Evolutionary conservation across 2,797 vertebrate species (phyloP).

Genomic region (Monodelphis domestica): DNA sequence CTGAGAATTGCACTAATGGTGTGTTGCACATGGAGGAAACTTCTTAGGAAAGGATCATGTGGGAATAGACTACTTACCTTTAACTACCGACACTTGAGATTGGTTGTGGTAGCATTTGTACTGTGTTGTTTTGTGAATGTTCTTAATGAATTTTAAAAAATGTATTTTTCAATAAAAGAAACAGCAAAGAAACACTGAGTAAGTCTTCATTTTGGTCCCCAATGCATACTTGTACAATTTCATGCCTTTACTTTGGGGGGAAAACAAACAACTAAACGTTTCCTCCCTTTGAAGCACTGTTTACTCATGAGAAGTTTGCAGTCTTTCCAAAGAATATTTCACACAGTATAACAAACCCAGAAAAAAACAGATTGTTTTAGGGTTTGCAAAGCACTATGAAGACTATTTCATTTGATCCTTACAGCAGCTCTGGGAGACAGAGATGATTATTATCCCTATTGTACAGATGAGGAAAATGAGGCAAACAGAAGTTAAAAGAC

Average conservation of each 20-base stretch:
- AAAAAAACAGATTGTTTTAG: not conserved
- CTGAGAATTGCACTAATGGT: slow-evolving; percentile 78
- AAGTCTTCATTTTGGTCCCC: slow-evolving; percentile 63
- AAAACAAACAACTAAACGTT: not conserved
- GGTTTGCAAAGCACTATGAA: not conserved
- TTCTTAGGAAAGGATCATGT: slow-evolving; percentile 64
- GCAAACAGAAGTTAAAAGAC: not conserved
- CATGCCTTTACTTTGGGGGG: slow-evolving; percentile 32
- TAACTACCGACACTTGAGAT: slow-evolving; percentile 80
- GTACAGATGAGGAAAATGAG: not conserved
- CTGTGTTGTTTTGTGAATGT: slow-evolving; percentile 81
- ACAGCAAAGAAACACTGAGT: slow-evolving; percentile 70
- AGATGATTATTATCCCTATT: not conserved
- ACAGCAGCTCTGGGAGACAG: not conserved
- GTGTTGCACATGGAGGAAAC: slow-evolving; percentile 76
- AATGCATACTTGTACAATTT: slow-evolving; percentile 24
- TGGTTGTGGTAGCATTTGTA: slow-evolving; percentile 85
- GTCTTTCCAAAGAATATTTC: not conserved
- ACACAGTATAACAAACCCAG: not conserved
- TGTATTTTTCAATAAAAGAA: slow-evolving; percentile 88
- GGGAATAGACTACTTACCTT: slow-evolving; percentile 78
- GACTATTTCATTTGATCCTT: not conserved
- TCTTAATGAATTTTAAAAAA: slow-evolving; percentile 83
- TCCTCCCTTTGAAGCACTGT: slow-evolving; percentile 18
- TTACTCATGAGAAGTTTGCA: not conserved